A percentile compares a stretch with the other conserved stretches of the same genome.
Conservation (phyloP, 2,888 invertebrate genomes). For the Troides oblongomaculatus region DNA sequence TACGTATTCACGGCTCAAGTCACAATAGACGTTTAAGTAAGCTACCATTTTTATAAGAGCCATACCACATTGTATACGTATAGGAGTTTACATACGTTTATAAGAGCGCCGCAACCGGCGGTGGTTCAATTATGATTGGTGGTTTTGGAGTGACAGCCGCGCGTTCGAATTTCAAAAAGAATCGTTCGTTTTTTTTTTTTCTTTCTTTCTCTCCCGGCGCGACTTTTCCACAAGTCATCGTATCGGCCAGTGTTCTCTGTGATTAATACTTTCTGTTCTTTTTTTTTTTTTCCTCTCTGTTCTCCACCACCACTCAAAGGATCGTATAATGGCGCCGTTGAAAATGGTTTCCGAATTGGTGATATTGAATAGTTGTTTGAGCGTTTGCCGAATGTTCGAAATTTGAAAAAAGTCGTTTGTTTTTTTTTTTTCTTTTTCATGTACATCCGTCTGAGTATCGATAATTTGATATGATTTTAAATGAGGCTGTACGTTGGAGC, state of each 20-base stretch:
- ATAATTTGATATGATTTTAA: no score
- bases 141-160: constrained; percentile 54
- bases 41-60: constrained; percentile 22
- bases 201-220: constrained; percentile 29
- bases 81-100: no score
- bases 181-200: constrained; percentile 49
- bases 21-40: neutral
- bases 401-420: no score
- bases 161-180: constrained; percentile 61
- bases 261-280: constrained; percentile 65
- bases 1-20: constrained; percentile 7
- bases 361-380: constrained; percentile 35
- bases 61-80: neutral
- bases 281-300: constrained; percentile 35
- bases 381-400: constrained; percentile 15
- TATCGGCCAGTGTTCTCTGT: constrained; percentile 61
- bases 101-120: constrained; percentile 1
- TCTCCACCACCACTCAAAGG: constrained; percentile 16
- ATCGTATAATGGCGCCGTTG: constrained; percentile 28
- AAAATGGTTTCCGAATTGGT: constrained; percentile 33
- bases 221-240: constrained; percentile 69
- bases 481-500: no score
- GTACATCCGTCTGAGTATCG: no score
- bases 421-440: no score
- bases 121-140: constrained; percentile 45